phyloP scores from a whole-genome alignment of 2,113 vertebrate genomes.

The Pollachius pollachius region DNA sequence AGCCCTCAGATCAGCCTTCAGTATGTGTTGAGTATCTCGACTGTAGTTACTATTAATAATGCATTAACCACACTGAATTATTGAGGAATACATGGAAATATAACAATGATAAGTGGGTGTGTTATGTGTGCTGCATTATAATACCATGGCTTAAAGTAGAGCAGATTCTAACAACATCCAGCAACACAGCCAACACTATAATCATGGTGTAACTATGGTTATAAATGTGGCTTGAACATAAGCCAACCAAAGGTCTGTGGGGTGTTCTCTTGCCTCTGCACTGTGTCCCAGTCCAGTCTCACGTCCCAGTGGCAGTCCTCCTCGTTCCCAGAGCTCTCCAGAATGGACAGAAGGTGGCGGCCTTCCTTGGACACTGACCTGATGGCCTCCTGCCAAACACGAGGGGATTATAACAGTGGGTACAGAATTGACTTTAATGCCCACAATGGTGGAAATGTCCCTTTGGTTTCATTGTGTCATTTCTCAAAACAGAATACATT shows the following conservation, averaged over 20 bases:
- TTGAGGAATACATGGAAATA: no score
- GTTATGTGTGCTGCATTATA: no score
- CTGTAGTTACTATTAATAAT: no score
- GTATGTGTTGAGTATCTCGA: no score
- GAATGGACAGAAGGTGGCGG: slow-evolving; percentile 81
- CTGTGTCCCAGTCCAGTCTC: slow-evolving; percentile 87
- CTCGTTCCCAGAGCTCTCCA: slow-evolving; percentile 75
- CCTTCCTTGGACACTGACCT: slow-evolving; percentile 88
- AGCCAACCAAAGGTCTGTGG: background rate
- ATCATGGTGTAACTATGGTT: background rate
- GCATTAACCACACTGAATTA: no score
- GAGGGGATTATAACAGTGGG: background rate
- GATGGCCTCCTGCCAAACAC: slow-evolving; percentile 81
- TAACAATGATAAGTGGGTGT: no score
- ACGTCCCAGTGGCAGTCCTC: slow-evolving; percentile 72
- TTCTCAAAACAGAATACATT: no score
- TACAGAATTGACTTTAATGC: background rate
- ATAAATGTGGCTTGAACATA: background rate
- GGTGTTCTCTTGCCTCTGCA: slow-evolving; percentile 78
- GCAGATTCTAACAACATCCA: background rate
- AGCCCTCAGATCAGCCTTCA: no score
- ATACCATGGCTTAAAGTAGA: no score
- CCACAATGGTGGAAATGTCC: background rate
- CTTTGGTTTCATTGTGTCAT: no score
- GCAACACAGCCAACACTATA: background rate